phyloP scores from a whole-genome alignment of 53 echinoderm and acorn worm genomes.

The Actinopyga echinites region DNA sequence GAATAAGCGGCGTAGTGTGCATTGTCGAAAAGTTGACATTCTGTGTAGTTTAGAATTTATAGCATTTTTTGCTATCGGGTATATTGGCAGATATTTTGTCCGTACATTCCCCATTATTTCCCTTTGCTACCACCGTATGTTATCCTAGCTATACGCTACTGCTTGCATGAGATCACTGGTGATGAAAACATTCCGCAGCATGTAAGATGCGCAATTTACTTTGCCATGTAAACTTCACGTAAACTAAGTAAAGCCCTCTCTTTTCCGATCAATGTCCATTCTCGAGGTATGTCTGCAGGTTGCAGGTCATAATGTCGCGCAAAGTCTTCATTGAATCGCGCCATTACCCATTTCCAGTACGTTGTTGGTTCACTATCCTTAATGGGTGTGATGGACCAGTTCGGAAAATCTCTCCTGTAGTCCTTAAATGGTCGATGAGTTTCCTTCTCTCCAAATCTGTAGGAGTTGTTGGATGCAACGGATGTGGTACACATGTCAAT shows the following conservation, averaged over 20 bases:
- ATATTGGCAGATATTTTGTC: too few species aligned
- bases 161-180: too few species aligned
- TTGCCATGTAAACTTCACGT: not conserved
- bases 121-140: too few species aligned
- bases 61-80: too few species aligned
- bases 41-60: too few species aligned
- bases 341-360: conserved; percentile 34
- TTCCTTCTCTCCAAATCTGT: conserved; percentile 16
- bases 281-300: not conserved
- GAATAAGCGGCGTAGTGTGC: too few species aligned
- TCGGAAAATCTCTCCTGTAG: conserved; percentile 1
- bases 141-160: too few species aligned
- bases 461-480: conserved; percentile 9
- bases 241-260: not conserved
- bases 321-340: conserved; percentile 1
- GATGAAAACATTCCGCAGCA: too few species aligned
- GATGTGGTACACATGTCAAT: conserved; percentile 21
- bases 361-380: conserved; percentile 7
- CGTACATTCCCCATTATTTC: too few species aligned
- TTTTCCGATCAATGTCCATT: conserved; percentile 8
- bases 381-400: conserved; percentile 14
- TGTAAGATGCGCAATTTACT: not conserved
- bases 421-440: conserved; percentile 9
- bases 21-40: too few species aligned
- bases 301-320: not conserved